phyloP scores from a whole-genome alignment of 1,140 invertebrate species.

The Anadara kagoshimensis region DNA sequence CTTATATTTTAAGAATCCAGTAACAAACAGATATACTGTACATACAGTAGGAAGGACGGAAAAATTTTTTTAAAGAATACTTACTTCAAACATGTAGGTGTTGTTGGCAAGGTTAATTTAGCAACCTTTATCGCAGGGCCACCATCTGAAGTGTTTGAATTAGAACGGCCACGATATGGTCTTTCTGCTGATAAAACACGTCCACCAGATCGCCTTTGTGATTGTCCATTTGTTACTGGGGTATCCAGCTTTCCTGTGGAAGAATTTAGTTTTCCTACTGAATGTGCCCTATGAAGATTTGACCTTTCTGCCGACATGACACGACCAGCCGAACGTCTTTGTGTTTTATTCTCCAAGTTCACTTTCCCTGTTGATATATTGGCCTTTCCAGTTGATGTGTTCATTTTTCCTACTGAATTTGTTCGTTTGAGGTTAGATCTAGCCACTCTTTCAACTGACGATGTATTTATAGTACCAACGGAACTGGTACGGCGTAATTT shows the following conservation, averaged over 20 bases:
- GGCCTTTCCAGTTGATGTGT: no score
- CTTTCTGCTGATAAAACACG: constrained; percentile 5
- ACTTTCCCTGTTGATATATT: no score
- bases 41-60: no score
- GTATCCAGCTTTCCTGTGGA: background rate
- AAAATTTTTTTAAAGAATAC: no score
- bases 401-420: no score
- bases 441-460: no score
- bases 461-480: no score
- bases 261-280: background rate
- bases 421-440: no score
- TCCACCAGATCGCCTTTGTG: background rate
- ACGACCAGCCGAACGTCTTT: background rate
- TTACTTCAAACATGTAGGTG: constrained; percentile 59
- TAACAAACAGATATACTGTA: background rate
- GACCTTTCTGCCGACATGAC: constrained; percentile 3
- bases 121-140: background rate
- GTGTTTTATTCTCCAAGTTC: no score
- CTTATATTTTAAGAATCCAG: no score
- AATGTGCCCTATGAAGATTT: constrained; percentile 11
- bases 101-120: constrained; percentile 50
- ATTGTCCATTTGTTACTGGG: constrained; percentile 3
- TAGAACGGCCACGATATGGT: background rate
- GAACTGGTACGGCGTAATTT: no score
- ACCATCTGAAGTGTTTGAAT: constrained; percentile 1